A percentile compares a stretch with the other conserved stretches of the same genome.
phyloP scores from a whole-genome alignment of 2,797 vertebrate genomes.

The Myotis pilosus region DNA sequence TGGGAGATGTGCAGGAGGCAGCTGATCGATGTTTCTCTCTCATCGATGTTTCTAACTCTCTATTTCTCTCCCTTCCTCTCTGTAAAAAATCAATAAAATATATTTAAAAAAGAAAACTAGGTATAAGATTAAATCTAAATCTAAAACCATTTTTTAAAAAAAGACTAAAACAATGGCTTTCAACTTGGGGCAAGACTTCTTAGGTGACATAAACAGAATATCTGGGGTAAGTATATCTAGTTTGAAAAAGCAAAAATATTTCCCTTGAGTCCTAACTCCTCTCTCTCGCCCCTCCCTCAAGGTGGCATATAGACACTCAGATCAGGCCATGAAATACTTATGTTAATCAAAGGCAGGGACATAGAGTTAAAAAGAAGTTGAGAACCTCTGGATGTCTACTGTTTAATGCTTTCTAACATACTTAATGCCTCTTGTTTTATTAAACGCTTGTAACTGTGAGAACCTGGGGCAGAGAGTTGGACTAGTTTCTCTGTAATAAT shows the following conservation, averaged over 20 bases:
- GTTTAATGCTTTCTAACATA: constrained; percentile 14
- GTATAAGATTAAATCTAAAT: constrained; percentile 31
- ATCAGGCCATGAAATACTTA: neutral
- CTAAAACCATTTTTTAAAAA: constrained; percentile 15
- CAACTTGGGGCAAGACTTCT: neutral
- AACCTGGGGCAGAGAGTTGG: neutral
- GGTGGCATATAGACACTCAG: neutral
- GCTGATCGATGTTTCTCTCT: no score
- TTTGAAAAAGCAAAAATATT: constrained; percentile 10
- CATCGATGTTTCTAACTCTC: no score
- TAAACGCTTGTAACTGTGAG: constrained; percentile 21
- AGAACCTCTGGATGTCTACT: neutral
- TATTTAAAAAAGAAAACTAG: neutral
- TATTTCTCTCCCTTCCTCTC: no score
- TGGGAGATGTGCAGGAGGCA: no score
- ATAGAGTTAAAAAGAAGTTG: constrained; percentile 11
- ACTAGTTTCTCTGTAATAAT: constrained; percentile 2
- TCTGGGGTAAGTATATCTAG: constrained; percentile 38
- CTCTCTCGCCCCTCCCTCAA: neutral
- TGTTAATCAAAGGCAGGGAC: neutral
- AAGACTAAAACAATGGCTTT: constrained; percentile 9
- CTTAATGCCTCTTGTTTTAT: constrained; percentile 3
- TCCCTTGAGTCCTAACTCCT: neutral
- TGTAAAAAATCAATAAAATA: no score
- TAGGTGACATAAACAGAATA: constrained; percentile 43